These are phyloP conservation scores for Phrynocephalus vlangalii DNA, from an alignment of 2,797 vertebrate genomes.

Conservation along the genomic window DNA sequence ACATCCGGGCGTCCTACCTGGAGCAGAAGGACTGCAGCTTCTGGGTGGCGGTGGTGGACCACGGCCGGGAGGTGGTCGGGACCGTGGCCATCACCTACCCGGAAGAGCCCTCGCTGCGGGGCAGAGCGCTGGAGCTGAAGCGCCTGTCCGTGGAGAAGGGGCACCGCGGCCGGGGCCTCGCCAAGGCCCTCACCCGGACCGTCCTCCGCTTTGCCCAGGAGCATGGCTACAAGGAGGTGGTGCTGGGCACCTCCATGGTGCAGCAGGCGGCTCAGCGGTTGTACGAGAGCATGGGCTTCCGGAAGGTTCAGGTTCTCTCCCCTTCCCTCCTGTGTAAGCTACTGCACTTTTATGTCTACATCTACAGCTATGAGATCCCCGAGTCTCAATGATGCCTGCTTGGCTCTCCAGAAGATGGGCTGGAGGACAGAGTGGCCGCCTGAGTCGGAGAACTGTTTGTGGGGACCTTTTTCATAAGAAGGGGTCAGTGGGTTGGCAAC, in stretches of 20 bases:
- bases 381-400: neutral
- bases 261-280: slow-evolving; percentile 65
- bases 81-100: slow-evolving; percentile 60
- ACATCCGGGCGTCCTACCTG: slow-evolving; percentile 69
- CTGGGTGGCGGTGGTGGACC: slow-evolving; percentile 70
- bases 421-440: no score
- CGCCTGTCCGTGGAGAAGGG: slow-evolving; percentile 60
- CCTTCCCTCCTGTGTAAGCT: neutral
- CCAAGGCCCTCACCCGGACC: slow-evolving; percentile 43
- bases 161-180: slow-evolving; percentile 53
- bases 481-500: no score
- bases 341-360: neutral
- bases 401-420: no score
- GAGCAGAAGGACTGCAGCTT: slow-evolving; percentile 53
- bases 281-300: slow-evolving; percentile 72
- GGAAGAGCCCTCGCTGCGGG: slow-evolving; percentile 3
- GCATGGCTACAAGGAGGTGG: slow-evolving; percentile 60
- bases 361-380: slow-evolving; percentile 19
- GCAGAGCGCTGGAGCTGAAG: slow-evolving; percentile 62
- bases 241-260: slow-evolving; percentile 63
- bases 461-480: no score
- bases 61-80: slow-evolving; percentile 51
- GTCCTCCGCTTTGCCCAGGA: slow-evolving; percentile 62
- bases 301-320: neutral
- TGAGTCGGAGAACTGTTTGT: no score